Conservation (phyloP, 1,140 invertebrate species). For the Steinernema feltiae region DNA sequence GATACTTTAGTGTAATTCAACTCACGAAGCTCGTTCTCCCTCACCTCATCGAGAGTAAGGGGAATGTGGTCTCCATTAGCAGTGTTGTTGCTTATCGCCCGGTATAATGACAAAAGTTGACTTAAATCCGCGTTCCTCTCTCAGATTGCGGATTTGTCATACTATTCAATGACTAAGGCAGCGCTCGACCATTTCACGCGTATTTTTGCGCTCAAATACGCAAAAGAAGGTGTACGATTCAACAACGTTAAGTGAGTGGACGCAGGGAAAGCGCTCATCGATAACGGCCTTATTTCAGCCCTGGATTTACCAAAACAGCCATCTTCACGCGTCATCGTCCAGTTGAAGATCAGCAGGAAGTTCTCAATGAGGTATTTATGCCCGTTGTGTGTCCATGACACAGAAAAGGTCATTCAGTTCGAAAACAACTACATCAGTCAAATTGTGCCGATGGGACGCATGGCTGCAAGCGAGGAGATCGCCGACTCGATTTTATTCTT, state of each 20-base stretch:
- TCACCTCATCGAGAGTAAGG: neutral
- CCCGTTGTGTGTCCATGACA: no score
- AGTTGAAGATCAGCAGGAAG: neutral
- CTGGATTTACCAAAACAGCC: neutral
- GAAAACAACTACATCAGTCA: neutral
- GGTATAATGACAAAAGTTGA: neutral
- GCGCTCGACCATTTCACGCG: conserved; percentile 1
- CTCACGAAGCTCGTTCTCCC: neutral
- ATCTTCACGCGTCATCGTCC: conserved; percentile 1
- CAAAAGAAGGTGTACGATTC: neutral
- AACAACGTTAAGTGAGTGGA: neutral
- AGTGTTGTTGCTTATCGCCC: neutral
- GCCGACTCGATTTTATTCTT: neutral
- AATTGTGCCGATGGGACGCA: neutral
- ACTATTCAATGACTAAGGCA: conserved; percentile 1
- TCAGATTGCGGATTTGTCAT: neutral
- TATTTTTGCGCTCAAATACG: neutral
- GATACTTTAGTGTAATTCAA: neutral
- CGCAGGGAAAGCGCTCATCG: neutral
- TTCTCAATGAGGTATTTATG: neutral
- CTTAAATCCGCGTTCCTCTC: neutral
- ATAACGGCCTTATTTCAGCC: neutral
- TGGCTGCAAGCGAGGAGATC: neutral
- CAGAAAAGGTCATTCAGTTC: neutral
- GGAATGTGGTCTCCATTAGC: neutral